These are phyloP conservation scores for Carcina quercana DNA, from an alignment of 2,888 invertebrate species.

Conservation along the genomic window DNA sequence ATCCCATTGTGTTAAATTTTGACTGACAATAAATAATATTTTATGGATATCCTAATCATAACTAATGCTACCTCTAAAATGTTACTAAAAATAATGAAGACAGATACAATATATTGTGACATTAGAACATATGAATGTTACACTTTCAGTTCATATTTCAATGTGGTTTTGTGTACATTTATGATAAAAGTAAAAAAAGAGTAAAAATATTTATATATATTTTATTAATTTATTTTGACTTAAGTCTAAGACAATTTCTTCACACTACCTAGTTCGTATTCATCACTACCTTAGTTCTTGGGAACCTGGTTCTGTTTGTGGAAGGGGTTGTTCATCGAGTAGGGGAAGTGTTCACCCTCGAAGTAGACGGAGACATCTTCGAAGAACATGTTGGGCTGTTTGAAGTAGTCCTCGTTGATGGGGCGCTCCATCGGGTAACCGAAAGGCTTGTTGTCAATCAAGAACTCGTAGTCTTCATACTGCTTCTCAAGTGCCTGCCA, in stretches of 20 bases:
- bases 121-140: too few species aligned
- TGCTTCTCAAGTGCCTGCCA: slow-evolving; percentile 52
- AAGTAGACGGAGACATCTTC: slow-evolving; percentile 74
- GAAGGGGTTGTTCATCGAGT: slow-evolving; percentile 8
- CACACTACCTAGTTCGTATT: slow-evolving; percentile 8
- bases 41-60: too few species aligned
- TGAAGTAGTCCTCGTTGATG: slow-evolving; percentile 50
- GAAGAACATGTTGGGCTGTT: slow-evolving; percentile 75
- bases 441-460: slow-evolving; percentile 66
- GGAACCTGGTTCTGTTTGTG: slow-evolving; percentile 8
- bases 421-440: slow-evolving; percentile 77
- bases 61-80: too few species aligned
- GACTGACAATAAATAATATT: too few species aligned
- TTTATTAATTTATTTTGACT: slow-evolving; percentile 55
- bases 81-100: too few species aligned
- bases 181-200: too few species aligned
- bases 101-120: too few species aligned
- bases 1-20: too few species aligned
- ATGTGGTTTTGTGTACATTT: too few species aligned
- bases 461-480: slow-evolving; percentile 29
- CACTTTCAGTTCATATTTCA: too few species aligned
- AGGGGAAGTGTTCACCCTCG: slow-evolving; percentile 8
- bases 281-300: slow-evolving; percentile 8
- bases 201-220: slow-evolving; percentile 28
- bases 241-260: slow-evolving; percentile 8